phyloP scores from a whole-genome alignment of 35 echinoderm and acorn worm genomes.

The Ophioderma brevispina region DNA sequence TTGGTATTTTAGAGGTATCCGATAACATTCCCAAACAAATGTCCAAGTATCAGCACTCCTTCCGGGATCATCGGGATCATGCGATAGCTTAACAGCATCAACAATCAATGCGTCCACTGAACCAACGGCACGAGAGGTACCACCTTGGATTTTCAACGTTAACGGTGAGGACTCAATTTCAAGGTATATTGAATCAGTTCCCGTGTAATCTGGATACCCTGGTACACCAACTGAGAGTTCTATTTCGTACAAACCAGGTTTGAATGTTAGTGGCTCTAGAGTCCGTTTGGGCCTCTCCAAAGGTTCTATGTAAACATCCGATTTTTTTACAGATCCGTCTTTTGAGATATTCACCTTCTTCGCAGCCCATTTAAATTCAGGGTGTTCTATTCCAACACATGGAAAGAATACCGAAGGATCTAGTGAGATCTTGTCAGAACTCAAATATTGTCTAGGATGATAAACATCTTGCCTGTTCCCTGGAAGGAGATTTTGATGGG shows the following conservation, averaged over 20 bases:
- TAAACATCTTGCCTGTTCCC: constrained; percentile 4
- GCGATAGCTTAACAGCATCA: constrained; percentile 4
- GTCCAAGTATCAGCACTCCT: neutral
- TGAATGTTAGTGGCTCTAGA: constrained; percentile 2
- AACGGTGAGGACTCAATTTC: constrained; percentile 19
- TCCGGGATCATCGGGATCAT: constrained; percentile 25
- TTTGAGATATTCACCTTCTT: neutral
- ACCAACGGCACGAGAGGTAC: constrained; percentile 40
- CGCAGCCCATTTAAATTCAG: neutral
- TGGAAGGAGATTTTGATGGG: neutral
- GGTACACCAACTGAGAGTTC: constrained; percentile 15
- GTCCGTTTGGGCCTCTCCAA: neutral
- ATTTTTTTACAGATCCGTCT: neutral
- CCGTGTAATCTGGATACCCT: neutral
- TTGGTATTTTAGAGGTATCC: neutral
- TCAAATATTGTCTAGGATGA: neutral
- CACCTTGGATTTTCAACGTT: constrained; percentile 20
- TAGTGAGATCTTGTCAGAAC: constrained; percentile 23
- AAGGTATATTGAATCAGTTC: constrained; percentile 21
- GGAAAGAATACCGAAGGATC: neutral
- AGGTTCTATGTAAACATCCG: neutral
- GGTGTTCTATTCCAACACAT: constrained; percentile 16
- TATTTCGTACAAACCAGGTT: constrained; percentile 21
- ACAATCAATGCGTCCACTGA: neutral
- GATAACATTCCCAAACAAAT: constrained; percentile 33